Percentiles rank a stretch among this genome's conserved stretches.
Evolutionary conservation across 2,797 vertebrate species (phyloP).

Genomic region (Octomys mimax): DNA sequence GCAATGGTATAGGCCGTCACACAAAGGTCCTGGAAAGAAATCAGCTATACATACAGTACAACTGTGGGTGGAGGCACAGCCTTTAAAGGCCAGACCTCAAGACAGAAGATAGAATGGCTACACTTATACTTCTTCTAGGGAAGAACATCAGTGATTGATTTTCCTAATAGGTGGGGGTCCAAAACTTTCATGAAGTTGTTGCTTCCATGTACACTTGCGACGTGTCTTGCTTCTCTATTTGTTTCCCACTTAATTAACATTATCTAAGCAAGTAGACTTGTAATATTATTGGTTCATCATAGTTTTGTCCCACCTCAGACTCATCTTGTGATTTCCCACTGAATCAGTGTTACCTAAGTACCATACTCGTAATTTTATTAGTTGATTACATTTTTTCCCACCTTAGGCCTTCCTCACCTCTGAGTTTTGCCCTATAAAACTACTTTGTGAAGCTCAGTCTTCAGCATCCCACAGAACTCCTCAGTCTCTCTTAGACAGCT

Average conservation of each 20-base stretch:
- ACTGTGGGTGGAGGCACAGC: not conserved
- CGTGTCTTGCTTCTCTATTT: not conserved
- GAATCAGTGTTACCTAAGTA: not conserved
- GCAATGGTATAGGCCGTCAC: not conserved
- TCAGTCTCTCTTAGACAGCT: not conserved
- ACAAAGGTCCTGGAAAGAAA: not conserved
- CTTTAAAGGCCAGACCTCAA: not conserved
- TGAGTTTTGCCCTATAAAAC: not conserved
- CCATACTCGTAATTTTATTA: not conserved
- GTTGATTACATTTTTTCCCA: not conserved
- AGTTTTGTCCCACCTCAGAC: not conserved
- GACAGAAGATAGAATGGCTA: not conserved
- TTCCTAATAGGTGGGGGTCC: too few relatives aligned
- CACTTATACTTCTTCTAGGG: not conserved
- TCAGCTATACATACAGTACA: not conserved
- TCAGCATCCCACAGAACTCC: not conserved
- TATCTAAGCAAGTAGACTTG: not conserved
- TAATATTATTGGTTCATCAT: not conserved
- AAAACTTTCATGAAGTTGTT: not conserved
- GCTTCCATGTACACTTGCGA: not conserved
- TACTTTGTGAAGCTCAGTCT: not conserved
- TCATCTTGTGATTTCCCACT: not conserved
- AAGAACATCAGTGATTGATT: not conserved
- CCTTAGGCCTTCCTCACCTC: not conserved
- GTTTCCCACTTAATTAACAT: not conserved